Evolutionary conservation across 2,113 vertebrate species (phyloP), one percentile per base, ranked within the genome.

Genomic region (Rhinoderma darwinii): DNA sequence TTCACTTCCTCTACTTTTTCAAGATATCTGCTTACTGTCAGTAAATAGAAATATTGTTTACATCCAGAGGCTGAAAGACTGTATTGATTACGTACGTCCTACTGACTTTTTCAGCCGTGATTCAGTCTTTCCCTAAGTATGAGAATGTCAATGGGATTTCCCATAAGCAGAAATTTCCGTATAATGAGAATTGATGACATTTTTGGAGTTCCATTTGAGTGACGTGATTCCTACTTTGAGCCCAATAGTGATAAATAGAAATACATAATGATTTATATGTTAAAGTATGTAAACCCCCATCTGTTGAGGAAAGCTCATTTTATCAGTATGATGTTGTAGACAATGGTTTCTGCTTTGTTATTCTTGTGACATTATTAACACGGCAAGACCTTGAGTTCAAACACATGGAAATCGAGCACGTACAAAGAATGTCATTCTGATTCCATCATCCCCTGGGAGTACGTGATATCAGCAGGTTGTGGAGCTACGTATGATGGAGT

Each of bases 301-400:
- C 73, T 68, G 56, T 14, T 32, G 41, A 44, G 6, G 10, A 25
- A 30, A 56, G 9, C 20, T 77, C 1, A 76, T 47, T 15, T 76
- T 66, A 11, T 25, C 47, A 6, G 44, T 25, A 20, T 70, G 51
- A 70, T 15, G 39, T 11, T 41, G 27, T 22, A 54, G 30, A 86
- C 61, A 86, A 80, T 87, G 63, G 51, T 8, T 73, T 37, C 30
- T 39, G 9, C 61, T 84, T 10, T 76, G 51, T 74, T 63, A 7
- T 74, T 73, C 17, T 82, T 75, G 32, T 92, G 91, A 85, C 18
- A 41, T 15, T 80, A 39, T 61, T 80, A 61, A 22, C 10, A 37
- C 25, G 39, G 88, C 75, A 82, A 89, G 61, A 6, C 0, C 0
- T 22, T 54, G 56, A 80, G 82, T 85, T 39, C 3, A 0, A 54